These are phyloP conservation scores for Prunella strophiata DNA, from an alignment of 2,797 vertebrate genomes.

Conservation along the genomic window DNA sequence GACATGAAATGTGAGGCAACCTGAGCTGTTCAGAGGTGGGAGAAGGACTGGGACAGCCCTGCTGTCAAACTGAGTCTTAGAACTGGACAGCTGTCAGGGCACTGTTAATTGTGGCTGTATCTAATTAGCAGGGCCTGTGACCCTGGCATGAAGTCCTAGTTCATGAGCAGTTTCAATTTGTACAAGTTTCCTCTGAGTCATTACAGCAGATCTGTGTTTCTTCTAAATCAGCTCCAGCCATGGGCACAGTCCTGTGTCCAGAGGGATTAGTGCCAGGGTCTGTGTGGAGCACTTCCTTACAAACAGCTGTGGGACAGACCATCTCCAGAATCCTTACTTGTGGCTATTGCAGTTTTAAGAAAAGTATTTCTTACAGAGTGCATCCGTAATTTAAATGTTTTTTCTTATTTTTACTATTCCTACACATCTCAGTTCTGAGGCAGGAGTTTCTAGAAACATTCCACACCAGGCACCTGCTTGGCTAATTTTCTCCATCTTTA, in stretches of 20 bases:
- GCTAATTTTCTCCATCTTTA: slow-evolving; percentile 38
- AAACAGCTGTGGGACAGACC: not conserved
- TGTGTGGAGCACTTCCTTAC: not conserved
- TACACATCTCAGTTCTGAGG: not conserved
- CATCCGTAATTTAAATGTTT: not conserved
- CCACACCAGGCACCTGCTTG: not conserved
- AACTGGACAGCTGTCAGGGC: not conserved
- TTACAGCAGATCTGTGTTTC: not conserved
- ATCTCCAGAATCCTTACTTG: not conserved
- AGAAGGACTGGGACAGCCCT: not conserved
- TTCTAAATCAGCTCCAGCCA: not conserved
- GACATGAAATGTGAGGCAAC: not conserved
- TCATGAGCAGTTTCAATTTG: not conserved
- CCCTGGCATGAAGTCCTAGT: not conserved
- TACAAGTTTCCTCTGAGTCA: not conserved
- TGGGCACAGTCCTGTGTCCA: not conserved
- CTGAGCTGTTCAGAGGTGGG: not conserved
- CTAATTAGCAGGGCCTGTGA: not conserved
- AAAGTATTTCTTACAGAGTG: not conserved
- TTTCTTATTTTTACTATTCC: not conserved
- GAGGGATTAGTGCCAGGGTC: not conserved
- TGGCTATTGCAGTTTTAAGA: not conserved
- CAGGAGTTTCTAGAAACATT: slow-evolving; percentile 23
- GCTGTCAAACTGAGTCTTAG: not conserved
- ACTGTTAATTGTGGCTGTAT: not conserved